Conservation (phyloP, 2,797 vertebrate genomes). For the Harpagifer antarcticus region DNA sequence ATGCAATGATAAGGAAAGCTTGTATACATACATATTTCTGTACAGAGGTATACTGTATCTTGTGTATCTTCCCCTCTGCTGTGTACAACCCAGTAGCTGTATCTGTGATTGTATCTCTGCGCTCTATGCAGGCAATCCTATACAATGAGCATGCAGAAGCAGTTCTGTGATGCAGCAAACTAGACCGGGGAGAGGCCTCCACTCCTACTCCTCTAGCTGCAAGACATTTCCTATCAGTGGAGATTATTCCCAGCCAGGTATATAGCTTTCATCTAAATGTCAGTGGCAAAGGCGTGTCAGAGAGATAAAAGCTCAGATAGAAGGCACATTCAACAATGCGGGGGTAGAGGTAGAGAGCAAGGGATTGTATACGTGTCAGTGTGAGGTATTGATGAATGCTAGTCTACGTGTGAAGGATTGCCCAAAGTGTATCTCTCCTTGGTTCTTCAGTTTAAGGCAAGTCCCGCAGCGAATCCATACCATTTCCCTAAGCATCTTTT, state of each 20-base stretch:
- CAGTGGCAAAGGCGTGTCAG: conserved; percentile 68
- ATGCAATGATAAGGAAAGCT: conserved; percentile 18
- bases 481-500: conserved; percentile 24
- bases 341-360: conserved; percentile 47
- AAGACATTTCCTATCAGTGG: conserved; percentile 63
- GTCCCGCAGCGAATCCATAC: conserved; percentile 5
- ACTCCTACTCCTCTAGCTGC: conserved; percentile 55
- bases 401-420: conserved; percentile 22
- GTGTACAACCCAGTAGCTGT: conserved; percentile 26
- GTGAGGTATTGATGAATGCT: conserved; percentile 57
- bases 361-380: conserved; percentile 57
- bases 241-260: conserved; percentile 70
- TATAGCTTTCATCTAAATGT: conserved; percentile 79
- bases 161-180: conserved; percentile 39
- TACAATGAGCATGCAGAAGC: conserved; percentile 26
- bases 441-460: conserved; percentile 30
- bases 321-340: conserved; percentile 53
- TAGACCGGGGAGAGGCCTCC: conserved; percentile 40
- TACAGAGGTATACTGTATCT: conserved; percentile 18
- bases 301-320: conserved; percentile 75
- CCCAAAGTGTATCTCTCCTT: conserved; percentile 35
- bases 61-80: conserved; percentile 38
- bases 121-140: conserved; percentile 34
- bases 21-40: conserved; percentile 17
- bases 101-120: conserved; percentile 59